Evolutionary conservation across 2,888 invertebrate genomes (phyloP), one percentile per base, ranked within the genome.

Genomic region (Sclerodermus sp.): DNA sequence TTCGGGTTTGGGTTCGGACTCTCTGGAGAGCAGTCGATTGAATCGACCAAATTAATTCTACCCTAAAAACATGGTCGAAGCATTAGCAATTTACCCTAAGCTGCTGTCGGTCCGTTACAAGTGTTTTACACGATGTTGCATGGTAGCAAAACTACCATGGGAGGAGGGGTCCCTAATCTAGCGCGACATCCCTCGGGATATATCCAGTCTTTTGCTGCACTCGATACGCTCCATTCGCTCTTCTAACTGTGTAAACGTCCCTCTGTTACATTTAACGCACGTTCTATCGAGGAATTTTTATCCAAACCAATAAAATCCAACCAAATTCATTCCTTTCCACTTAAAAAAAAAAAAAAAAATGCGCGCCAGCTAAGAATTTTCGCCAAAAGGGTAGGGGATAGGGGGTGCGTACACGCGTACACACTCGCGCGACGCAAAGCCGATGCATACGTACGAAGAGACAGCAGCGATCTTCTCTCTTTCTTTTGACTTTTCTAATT

Each of bases 41-140:
- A 71, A 71, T 73, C 69, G 66, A 68, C 64, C 67, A 73, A 77
- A 77, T 77, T 74, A 76, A 76, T 77, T 74, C 74, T 67, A 70
- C 68, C 70, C 73, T 64, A 66, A 72, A 73, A 77, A 75, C 73
- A 74, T 70, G 66, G 70, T 55, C 61, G 64, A 58, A 56, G 67
- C 73, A 72, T 74, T 73, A 72, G 67, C 69, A 71, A 68, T 66
- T 71, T 67, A 66, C 68, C 72, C 68, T 62, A 66, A 71, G 67
- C 66, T 60, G 60, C 66, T 63, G 57, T 55, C 46, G 62, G 58
- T 67, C 57, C 60, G 66, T 69, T 76, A 77, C 77, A 77, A 78
- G 77, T 77, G 76, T 76, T 76, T 76, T 73, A 74, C 76, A 68
- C 68, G 67, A 60, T 66, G 69, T 74, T 71, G 62, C 68, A 66